Evolutionary conservation across 2,888 invertebrate species (phyloP).

Genomic region (Geophilus truncorum): DNA sequence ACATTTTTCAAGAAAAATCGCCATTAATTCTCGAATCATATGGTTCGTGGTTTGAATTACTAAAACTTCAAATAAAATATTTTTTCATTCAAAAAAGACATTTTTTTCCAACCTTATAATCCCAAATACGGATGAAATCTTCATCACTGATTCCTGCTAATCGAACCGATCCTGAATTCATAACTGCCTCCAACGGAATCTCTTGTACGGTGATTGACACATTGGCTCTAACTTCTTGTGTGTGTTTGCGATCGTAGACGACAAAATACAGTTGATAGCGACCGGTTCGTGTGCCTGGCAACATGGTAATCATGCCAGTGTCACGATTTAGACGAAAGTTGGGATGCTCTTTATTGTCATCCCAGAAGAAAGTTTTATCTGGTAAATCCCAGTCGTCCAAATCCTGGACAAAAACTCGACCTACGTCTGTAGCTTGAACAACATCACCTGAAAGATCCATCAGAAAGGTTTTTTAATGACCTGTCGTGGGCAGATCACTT

Average conservation of each 20-base stretch:
- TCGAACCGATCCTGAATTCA: conserved; percentile 90
- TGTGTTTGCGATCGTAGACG: conserved; percentile 90
- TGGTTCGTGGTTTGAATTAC: too few relatives aligned
- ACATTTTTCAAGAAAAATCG: too few relatives aligned
- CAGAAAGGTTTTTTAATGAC: not conserved
- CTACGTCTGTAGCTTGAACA: conserved; percentile 65
- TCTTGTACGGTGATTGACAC: conserved; percentile 90
- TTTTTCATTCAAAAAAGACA: not conserved
- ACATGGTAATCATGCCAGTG: conserved; percentile 93
- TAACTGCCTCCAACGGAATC: conserved; percentile 90
- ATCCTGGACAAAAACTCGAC: conserved; percentile 94
- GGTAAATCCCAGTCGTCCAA: conserved; percentile 97
- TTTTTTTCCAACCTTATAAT: conserved; percentile 60
- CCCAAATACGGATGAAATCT: conserved; percentile 92
- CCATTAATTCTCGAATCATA: too few relatives aligned
- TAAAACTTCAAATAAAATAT: too few relatives aligned
- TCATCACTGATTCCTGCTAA: conserved; percentile 92
- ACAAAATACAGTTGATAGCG: conserved; percentile 56
- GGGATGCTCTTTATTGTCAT: conserved; percentile 69
- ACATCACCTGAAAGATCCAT: conserved; percentile 27
- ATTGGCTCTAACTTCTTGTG: conserved; percentile 93
- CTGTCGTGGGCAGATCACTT: not conserved
- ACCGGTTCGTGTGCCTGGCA: conserved; percentile 83
- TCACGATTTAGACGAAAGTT: conserved; percentile 83
- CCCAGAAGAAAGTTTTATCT: conserved; percentile 97